These are phyloP conservation scores for Sciaenops ocellatus DNA, from an alignment of 2,797 vertebrate genomes.

Conservation along the genomic window DNA sequence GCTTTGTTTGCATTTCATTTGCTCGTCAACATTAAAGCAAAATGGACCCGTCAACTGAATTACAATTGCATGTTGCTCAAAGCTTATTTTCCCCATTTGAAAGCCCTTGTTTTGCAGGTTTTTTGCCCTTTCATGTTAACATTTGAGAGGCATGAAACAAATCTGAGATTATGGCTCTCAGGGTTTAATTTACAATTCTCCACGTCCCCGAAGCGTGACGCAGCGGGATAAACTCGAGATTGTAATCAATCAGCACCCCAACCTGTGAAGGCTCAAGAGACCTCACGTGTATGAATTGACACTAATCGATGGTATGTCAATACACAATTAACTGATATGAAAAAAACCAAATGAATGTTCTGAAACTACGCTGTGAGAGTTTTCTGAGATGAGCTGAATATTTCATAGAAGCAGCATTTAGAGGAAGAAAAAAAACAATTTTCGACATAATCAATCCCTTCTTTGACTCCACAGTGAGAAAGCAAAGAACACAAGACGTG, in stretches of 20 bases:
- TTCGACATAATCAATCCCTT: constrained; percentile 61
- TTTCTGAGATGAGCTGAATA: constrained; percentile 50
- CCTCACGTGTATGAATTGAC: constrained; percentile 41
- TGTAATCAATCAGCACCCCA: constrained; percentile 48
- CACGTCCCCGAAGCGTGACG: constrained; percentile 50
- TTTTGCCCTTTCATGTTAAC: constrained; percentile 51
- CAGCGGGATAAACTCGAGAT: constrained; percentile 47
- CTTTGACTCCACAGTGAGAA: constrained; percentile 52
- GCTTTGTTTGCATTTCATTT: constrained; percentile 47
- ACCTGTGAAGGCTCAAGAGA: constrained; percentile 36
- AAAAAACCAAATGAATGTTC: constrained; percentile 28
- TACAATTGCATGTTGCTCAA: constrained; percentile 44
- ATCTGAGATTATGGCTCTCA: constrained; percentile 66
- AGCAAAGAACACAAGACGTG: constrained; percentile 51
- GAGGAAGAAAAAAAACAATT: not conserved
- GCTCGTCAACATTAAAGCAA: constrained; percentile 46
- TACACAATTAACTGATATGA: constrained; percentile 52
- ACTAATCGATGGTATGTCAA: constrained; percentile 60
- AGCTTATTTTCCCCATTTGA: constrained; percentile 50
- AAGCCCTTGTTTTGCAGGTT: constrained; percentile 52
- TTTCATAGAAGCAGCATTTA: constrained; percentile 20
- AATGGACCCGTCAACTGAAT: constrained; percentile 35
- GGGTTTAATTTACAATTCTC: constrained; percentile 68
- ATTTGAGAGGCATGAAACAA: constrained; percentile 68
- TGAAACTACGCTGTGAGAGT: constrained; percentile 4